phyloP scores from a whole-genome alignment of 2,113 vertebrate genomes.

The Elephantulus edwardii region DNA sequence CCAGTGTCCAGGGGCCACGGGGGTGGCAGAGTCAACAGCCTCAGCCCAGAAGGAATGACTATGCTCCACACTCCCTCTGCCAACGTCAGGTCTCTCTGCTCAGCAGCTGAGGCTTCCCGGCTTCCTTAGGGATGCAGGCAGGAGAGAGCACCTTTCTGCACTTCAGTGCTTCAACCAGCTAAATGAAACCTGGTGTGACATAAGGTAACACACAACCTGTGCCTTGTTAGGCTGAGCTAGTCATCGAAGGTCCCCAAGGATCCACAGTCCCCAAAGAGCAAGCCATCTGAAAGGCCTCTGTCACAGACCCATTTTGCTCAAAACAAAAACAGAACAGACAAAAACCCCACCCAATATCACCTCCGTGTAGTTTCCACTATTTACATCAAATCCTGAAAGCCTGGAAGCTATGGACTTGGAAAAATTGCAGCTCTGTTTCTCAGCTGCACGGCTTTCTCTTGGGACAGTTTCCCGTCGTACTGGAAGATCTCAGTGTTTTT shows the following conservation, averaged over 20 bases:
- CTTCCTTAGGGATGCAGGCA: neutral
- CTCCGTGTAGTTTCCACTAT: neutral
- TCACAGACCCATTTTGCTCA: slow-evolving; percentile 37
- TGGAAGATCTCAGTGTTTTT: slow-evolving; percentile 23
- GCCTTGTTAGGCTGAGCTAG: slow-evolving; percentile 27
- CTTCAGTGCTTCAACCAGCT: neutral
- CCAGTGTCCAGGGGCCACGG: slow-evolving; percentile 60
- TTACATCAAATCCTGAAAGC: neutral
- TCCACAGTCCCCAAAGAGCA: neutral
- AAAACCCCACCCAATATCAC: neutral
- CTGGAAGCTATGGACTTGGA: neutral
- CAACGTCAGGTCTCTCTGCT: slow-evolving; percentile 32
- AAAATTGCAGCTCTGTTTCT: slow-evolving; percentile 6
- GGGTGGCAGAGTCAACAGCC: slow-evolving; percentile 68
- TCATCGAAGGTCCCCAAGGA: neutral
- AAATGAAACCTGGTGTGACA: slow-evolving; percentile 11
- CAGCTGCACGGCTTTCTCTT: neutral
- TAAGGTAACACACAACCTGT: neutral
- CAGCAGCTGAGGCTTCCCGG: slow-evolving; percentile 30
- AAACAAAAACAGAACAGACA: slow-evolving; percentile 33
- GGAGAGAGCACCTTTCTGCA: neutral
- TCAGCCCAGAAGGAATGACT: neutral
- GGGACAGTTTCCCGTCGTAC: neutral
- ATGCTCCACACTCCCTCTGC: neutral
- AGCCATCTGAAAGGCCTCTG: slow-evolving; percentile 23